Conservation (phyloP, 2,113 vertebrate species). For the Scopus umbretta region DNA sequence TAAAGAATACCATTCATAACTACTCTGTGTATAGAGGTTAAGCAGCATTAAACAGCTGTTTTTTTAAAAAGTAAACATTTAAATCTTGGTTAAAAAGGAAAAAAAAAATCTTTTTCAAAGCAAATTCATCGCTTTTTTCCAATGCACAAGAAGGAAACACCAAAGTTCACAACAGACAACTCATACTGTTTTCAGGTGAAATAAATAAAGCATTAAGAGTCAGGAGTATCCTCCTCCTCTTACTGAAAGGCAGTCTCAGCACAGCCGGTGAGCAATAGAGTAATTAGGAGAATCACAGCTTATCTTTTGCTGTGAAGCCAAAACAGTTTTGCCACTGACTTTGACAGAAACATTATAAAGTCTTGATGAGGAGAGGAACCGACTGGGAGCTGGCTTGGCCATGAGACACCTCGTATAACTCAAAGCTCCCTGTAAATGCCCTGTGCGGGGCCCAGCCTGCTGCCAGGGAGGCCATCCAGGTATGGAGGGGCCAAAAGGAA, state of each 20-base stretch:
- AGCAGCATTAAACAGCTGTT: background rate
- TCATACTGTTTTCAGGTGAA: background rate
- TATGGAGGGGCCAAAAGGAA: no score
- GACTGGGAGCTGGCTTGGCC: no score
- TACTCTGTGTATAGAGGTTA: background rate
- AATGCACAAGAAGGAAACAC: background rate
- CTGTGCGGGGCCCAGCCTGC: no score
- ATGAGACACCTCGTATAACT: no score
- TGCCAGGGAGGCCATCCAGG: no score
- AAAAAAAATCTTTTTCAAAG: slow-evolving; percentile 5
- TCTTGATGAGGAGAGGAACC: background rate
- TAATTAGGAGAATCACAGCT: background rate
- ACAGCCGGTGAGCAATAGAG: background rate
- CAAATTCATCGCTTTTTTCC: background rate
- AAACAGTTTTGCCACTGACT: background rate
- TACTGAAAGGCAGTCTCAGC: background rate
- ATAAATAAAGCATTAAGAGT: background rate
- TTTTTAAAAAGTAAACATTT: background rate
- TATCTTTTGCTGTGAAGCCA: background rate
- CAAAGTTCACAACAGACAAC: background rate
- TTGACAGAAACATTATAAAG: background rate
- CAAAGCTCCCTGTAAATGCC: no score
- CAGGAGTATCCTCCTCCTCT: background rate
- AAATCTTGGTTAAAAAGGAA: background rate
- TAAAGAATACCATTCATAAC: background rate